These are phyloP conservation scores for Ceraclea dissimilis DNA, from an alignment of 2,888 invertebrate species.

Conservation along the genomic window DNA sequence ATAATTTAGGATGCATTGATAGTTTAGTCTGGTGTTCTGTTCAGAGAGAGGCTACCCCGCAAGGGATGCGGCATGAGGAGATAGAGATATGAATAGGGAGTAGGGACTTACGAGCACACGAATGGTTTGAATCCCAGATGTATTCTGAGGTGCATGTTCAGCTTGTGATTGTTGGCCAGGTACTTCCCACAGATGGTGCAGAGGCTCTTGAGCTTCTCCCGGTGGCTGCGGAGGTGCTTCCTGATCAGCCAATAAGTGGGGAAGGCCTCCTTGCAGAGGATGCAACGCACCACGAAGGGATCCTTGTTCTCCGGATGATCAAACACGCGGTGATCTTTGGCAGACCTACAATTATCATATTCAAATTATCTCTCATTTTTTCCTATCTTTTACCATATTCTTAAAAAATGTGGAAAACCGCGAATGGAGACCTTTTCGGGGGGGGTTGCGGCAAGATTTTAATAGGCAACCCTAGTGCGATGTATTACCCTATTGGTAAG, in stretches of 20 bases:
- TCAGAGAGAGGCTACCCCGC: too few relatives aligned
- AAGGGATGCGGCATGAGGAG: too few relatives aligned
- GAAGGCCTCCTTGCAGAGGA: background rate
- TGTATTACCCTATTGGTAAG: too few relatives aligned
- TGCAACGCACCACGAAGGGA: background rate
- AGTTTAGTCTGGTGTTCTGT: too few relatives aligned
- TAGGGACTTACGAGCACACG: background rate
- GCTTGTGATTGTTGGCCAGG: background rate
- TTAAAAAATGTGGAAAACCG: too few relatives aligned
- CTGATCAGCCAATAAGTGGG: background rate
- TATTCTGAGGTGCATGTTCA: background rate
- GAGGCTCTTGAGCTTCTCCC: background rate
- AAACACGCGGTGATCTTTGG: background rate
- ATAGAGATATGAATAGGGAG: too few relatives aligned
- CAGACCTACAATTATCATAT: background rate
- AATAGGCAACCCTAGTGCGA: too few relatives aligned
- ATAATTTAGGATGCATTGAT: too few relatives aligned
- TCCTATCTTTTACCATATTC: too few relatives aligned
- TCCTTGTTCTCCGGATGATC: background rate
- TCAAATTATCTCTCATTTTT: too few relatives aligned
- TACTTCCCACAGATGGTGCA: background rate
- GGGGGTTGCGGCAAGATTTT: too few relatives aligned
- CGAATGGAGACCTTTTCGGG: too few relatives aligned
- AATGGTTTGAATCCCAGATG: background rate
- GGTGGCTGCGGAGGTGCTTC: background rate